phyloP scores from a whole-genome alignment of 2,797 vertebrate genomes.

The Acomys russatus region DNA sequence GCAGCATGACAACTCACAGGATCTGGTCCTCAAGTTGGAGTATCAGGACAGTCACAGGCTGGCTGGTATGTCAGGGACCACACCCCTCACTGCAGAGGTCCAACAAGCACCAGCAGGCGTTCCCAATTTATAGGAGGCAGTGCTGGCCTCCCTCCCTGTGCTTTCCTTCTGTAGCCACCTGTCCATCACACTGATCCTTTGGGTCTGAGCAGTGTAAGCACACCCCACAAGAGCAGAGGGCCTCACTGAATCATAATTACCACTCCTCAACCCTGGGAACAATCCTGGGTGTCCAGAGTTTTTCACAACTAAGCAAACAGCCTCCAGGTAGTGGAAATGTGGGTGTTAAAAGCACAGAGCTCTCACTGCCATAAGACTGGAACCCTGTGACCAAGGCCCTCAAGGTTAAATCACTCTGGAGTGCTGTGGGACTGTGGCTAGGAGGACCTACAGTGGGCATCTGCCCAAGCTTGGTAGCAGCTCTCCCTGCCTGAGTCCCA shows the following conservation, averaged over 20 bases:
- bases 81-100: rapidly evolving
- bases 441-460: no score
- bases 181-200: no score
- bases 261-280: not conserved
- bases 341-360: not conserved
- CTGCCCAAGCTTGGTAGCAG: no score
- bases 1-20: not conserved
- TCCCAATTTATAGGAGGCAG: not conserved
- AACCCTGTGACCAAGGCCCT: not conserved
- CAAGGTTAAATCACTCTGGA: not conserved
- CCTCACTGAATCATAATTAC: not conserved
- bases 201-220: not conserved
- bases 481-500: no score
- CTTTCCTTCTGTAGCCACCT: not conserved
- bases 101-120: no score
- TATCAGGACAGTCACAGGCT: rapidly evolving
- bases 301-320: not conserved
- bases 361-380: rapidly evolving
- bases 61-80: not conserved
- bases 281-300: not conserved
- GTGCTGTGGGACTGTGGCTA: no score
- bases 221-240: not conserved
- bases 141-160: not conserved
- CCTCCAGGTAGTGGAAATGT: not conserved
- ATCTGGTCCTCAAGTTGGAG: not conserved